Conservation (phyloP, 2,797 vertebrate species). For the Protonibea diacanthus region DNA sequence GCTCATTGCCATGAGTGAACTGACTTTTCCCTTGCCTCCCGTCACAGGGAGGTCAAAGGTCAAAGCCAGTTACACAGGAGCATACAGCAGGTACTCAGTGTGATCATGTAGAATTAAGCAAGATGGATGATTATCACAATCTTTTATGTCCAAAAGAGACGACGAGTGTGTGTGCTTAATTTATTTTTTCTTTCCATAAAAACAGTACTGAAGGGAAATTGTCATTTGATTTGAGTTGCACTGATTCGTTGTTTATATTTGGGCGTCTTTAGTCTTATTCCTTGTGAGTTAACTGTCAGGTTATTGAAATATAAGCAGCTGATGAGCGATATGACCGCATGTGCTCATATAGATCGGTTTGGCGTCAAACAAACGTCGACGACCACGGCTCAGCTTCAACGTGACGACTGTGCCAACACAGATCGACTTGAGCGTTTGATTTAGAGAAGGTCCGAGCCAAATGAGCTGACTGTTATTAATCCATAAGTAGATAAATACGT, state of each 20-base stretch:
- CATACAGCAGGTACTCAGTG: neutral
- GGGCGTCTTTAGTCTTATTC: neutral
- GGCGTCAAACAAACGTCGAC: no score
- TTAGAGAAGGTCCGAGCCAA: neutral
- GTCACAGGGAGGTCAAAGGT: conserved; percentile 20
- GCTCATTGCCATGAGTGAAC: neutral
- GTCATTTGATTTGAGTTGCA: neutral
- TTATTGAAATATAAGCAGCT: conserved; percentile 4
- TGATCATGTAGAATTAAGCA: neutral
- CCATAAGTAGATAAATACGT: neutral
- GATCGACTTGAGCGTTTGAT: neutral
- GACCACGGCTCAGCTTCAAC: neutral
- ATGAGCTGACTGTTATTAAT: neutral
- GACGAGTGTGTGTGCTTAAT: neutral
- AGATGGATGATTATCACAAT: fast-evolving
- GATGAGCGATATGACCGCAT: neutral
- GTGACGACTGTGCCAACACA: neutral
- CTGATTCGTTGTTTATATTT: neutral
- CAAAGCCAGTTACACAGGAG: conserved; percentile 9
- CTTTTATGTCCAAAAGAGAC: neutral
- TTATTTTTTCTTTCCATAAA: no score
- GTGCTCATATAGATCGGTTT: neutral
- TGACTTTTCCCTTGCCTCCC: neutral
- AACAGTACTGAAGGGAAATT: neutral
- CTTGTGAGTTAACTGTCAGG: neutral